Base-by-base conservation (phyloP, 2,113 vertebrate genomes). In the Muntiacus reevesi region DNA sequence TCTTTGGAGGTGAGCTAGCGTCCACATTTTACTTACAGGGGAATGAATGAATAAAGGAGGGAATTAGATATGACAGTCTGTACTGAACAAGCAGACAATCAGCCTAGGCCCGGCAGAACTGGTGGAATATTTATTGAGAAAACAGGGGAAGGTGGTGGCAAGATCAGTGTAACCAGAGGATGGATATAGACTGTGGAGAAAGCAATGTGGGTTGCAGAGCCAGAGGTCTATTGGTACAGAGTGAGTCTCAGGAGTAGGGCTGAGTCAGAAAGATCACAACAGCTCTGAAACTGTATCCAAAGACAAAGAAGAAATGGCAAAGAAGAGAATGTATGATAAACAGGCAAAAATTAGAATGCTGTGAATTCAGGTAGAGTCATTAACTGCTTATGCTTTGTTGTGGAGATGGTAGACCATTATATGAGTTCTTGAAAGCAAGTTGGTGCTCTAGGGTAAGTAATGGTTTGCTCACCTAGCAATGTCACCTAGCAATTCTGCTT, bases 181-280 rank as follows among this genome's bases (percentile, higher is more conserved):
- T 10, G 23, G 1, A 2, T 57, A 0, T 52, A 19, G 19, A 27
- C 54, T 52, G 15, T 1, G 21, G 52, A 81, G 45, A 92, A 78
- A 54, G 50, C 2, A 36, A 50, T 45, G 4, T 50, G 21, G 33
- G 40, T 79, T 11, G 13, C 30, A 82, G 40, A 60, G 25, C 55
- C 47, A n/a, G 59, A 17, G 2, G 8, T 12, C 5, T 21, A 1
- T 0, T 14, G 1, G 23, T 79, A 11, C 28, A 5, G 19, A 84
- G 3, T 9, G 54, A 91, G n/a, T 50, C 43, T 85, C n/a, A 57
- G 21, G 36, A 79, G 23, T n/a, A 27, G 64, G 28, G 2, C 9
- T 30, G 5, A 81, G 5, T 76, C 28, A n/a, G 27, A 79, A 93
- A 28, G 36, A 47, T 76, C 33, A 54, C 15, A 19, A 23, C 1